These are phyloP conservation scores for Scytalopus superciliaris DNA, from an alignment of 2,113 vertebrate species.

Conservation along the genomic window DNA sequence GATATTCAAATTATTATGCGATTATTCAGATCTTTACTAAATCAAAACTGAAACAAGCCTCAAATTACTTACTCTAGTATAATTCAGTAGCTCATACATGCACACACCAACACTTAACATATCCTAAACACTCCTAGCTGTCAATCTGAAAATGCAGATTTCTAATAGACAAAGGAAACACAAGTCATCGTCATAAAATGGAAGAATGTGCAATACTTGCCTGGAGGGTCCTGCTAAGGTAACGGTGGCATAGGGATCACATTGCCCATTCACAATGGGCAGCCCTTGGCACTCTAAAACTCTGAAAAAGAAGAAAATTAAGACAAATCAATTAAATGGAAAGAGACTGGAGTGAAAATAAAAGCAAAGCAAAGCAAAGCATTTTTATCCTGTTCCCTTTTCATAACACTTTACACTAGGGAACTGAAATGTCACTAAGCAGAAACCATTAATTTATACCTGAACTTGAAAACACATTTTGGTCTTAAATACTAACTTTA, in stretches of 20 bases:
- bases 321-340: not conserved
- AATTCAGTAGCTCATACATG: not conserved
- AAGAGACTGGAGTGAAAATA: not conserved
- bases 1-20: constrained; percentile 6
- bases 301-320: constrained; percentile 62
- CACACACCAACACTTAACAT: not conserved
- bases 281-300: constrained; percentile 96
- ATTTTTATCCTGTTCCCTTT: not conserved
- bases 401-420: not conserved
- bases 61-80: not conserved
- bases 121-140: not conserved
- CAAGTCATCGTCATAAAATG: not conserved
- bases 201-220: constrained; percentile 66
- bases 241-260: constrained; percentile 94
- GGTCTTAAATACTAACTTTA: not conserved
- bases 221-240: constrained; percentile 91
- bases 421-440: not conserved
- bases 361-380: not conserved
- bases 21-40: constrained; percentile 20
- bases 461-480: not conserved
- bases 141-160: not conserved
- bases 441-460: not conserved
- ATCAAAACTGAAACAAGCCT: constrained; percentile 33
- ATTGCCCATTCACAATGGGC: constrained; percentile 96
- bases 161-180: not conserved